A percentile compares a stretch with the other conserved stretches of the same genome.
Evolutionary conservation across 2,113 vertebrate genomes (phyloP).

Genomic region (Miniopterus natalensis): DNA sequence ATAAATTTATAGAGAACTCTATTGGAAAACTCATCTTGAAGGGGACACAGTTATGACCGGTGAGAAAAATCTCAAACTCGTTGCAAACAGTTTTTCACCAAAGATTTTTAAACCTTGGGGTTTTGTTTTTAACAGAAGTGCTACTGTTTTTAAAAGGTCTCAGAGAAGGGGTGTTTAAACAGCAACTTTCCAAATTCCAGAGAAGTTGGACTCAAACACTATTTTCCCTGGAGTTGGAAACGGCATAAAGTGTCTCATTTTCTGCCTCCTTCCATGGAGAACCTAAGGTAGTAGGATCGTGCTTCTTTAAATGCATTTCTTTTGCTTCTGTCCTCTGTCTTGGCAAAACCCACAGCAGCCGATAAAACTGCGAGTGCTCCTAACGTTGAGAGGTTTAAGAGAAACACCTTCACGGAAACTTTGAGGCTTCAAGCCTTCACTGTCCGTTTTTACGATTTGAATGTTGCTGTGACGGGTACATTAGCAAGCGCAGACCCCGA

Average conservation of each 20-base stretch:
- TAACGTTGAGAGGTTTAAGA: slow-evolving; percentile 8
- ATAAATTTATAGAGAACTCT: slow-evolving; percentile 83
- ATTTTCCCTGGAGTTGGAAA: background rate
- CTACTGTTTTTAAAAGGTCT: background rate
- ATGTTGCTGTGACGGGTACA: slow-evolving; percentile 38
- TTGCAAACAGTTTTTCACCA: slow-evolving; percentile 73
- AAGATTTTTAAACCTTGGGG: slow-evolving; percentile 70
- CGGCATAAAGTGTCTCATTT: background rate
- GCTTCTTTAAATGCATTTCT: background rate
- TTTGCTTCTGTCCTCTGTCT: background rate
- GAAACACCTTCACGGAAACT: background rate
- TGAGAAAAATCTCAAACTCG: slow-evolving; percentile 81
- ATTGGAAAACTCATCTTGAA: slow-evolving; percentile 85
- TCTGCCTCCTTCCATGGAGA: background rate
- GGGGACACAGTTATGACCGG: slow-evolving; percentile 82
- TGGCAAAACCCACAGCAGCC: background rate
- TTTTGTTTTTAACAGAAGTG: slow-evolving; percentile 60
- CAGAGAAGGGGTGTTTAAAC: background rate
- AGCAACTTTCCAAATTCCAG: background rate
- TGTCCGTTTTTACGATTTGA: slow-evolving; percentile 47
- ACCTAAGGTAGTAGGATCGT: background rate
- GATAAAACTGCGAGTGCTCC: background rate
- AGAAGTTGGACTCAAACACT: background rate
- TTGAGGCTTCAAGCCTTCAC: slow-evolving; percentile 28
- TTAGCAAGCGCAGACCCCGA: slow-evolving; percentile 43